Base-by-base conservation (phyloP, 2,888 invertebrate genomes). In the Tachina fera region DNA sequence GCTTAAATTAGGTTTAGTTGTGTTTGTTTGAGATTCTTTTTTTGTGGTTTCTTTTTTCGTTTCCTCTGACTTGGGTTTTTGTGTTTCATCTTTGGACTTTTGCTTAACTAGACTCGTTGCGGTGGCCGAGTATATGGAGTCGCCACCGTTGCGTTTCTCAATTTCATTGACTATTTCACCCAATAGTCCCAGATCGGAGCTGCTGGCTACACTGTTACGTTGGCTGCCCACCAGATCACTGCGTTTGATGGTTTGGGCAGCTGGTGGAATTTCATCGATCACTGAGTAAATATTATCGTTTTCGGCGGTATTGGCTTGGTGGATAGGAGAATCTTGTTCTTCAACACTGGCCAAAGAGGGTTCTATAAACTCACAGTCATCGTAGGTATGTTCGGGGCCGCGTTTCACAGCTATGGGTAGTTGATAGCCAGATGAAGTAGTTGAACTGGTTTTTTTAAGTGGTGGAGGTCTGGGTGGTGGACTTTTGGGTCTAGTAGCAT, bases 111-210 rank as follows among this genome's bases (percentile, higher is more conserved):
- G 92, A 0, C 96, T 96, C 1, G 96, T 95, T 0, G 96, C 96
- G 0, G 96, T 95, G 0, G 96, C 96, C 0, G 97, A 97, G 91
- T 97, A 97, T 88, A 97, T 97, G 0, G 97, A 97, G 89, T 97
- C 97, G 51, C 96, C 95, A 90, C 96, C 96, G 91, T 97, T 97
- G 47, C 97, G 94, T 89, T 96, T 96, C 89, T 97, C 97, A 89
- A 97, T 97, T 92, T 97, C 97, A 60, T 95, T 95, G 0, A 97
- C 97, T 82, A 97, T 97, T 93, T 97, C 97, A 9, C 97, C 96
- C 0, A 97, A 92, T 22, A 97, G 92, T 0, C 97, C 97, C 94
- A 96, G 95, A 87, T 95, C 96, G 13, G 94, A 86, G 49, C 86
- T 87, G 39, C 86, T 87, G 49, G 88, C 80, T 53, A 88, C 88